These are phyloP conservation scores for Drosophila limbata DNA, from an alignment of 2,888 invertebrate species.

Conservation along the genomic window DNA sequence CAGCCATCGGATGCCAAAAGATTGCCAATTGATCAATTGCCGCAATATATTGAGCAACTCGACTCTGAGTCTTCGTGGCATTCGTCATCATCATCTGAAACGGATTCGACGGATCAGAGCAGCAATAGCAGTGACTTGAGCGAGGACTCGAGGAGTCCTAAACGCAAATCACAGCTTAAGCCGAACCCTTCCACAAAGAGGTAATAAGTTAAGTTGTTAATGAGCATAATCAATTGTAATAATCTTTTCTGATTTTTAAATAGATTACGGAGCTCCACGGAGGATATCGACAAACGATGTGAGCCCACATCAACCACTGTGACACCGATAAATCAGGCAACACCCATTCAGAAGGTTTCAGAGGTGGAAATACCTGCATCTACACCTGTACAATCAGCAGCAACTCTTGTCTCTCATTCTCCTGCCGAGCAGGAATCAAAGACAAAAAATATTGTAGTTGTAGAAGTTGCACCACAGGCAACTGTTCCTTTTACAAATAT, in stretches of 20 bases:
- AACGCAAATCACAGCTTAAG: neutral
- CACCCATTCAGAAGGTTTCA: neutral
- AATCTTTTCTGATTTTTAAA: neutral
- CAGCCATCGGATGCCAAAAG: constrained; percentile 13
- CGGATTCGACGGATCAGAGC: constrained; percentile 16
- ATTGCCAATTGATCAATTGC: constrained; percentile 40
- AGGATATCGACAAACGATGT: neutral
- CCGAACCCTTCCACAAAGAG: constrained; percentile 7
- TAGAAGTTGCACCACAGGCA: neutral
- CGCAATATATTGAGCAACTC: constrained; percentile 20
- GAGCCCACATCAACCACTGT: constrained; percentile 5
- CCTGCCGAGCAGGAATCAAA: neutral
- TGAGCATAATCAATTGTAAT: neutral
- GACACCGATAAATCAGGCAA: neutral
- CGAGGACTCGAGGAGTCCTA: neutral
- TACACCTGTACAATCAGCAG: neutral
- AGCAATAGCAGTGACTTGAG: constrained; percentile 18
- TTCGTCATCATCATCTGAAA: constrained; percentile 15
- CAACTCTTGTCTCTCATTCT: neutral
- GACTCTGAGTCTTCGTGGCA: constrained; percentile 39
- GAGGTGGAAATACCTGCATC: neutral
- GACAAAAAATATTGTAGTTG: neutral
- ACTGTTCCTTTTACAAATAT: neutral
- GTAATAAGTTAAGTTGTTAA: constrained; percentile 1
- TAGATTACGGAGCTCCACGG: neutral